Evolutionary conservation across 37 sponge, comb jelly and placozoan genomes (phyloP).

Genomic region (Agelas oroides): DNA sequence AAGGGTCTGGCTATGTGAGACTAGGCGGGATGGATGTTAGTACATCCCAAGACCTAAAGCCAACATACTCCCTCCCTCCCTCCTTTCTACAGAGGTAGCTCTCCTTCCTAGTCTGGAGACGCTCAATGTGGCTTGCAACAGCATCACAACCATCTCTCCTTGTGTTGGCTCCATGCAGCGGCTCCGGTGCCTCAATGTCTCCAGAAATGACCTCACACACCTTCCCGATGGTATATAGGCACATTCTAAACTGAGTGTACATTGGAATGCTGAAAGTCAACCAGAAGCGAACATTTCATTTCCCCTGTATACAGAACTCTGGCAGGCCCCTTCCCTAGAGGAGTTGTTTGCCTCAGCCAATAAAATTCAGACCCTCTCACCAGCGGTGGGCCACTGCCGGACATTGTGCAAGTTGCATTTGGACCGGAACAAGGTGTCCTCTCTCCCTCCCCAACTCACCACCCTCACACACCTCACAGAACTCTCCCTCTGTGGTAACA

Average conservation of each 20-base stretch:
- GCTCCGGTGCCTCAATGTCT: conserved; percentile 18
- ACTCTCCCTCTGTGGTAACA: conserved; percentile 47
- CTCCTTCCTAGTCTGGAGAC: background rate
- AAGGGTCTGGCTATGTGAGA: no score
- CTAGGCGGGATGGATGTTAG: no score
- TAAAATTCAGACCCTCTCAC: background rate
- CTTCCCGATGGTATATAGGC: conserved; percentile 27
- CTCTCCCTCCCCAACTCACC: conserved; percentile 29
- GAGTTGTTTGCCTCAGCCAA: conserved; percentile 17
- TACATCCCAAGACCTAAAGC: no score
- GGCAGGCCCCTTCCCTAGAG: conserved; percentile 2
- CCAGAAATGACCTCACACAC: conserved; percentile 6
- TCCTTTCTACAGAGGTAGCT: conserved; percentile 26
- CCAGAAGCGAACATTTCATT: no score
- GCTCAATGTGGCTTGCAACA: conserved; percentile 26
- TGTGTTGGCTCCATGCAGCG: background rate
- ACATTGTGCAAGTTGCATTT: conserved; percentile 22
- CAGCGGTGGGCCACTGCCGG: conserved; percentile 10
- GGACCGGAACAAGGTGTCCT: conserved; percentile 26
- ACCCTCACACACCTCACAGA: background rate
- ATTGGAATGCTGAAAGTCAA: background rate
- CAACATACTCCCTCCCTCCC: no score
- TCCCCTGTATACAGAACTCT: background rate
- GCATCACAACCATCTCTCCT: conserved; percentile 19
- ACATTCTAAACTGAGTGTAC: background rate